These are phyloP conservation scores for Argentina silus DNA, from an alignment of 2,797 vertebrate species.

Conservation along the genomic window DNA sequence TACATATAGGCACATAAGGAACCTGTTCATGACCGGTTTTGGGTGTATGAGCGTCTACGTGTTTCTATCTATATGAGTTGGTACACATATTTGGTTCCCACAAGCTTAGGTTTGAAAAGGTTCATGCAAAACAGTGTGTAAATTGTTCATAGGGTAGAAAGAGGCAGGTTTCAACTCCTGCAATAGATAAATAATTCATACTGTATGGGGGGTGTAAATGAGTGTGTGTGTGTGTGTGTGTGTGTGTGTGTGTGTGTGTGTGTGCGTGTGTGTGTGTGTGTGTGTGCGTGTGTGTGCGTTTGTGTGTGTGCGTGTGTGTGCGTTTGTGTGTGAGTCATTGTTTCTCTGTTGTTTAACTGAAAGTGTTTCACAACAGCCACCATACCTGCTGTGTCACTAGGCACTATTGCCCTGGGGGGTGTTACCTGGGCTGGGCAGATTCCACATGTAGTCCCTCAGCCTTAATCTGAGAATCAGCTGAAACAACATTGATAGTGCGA, in stretches of 20 bases:
- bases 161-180: constrained; percentile 63
- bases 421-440: constrained; percentile 69
- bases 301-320: background rate
- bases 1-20: background rate
- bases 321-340: too few species aligned
- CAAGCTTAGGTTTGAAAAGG: background rate
- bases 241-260: constrained; percentile 3
- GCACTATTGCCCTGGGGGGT: constrained; percentile 53
- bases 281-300: background rate
- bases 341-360: background rate
- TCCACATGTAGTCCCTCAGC: constrained; percentile 44
- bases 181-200: constrained; percentile 63
- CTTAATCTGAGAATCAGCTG: background rate
- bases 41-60: background rate
- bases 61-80: background rate
- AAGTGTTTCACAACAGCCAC: constrained; percentile 50
- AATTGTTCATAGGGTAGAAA: constrained; percentile 64
- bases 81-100: background rate
- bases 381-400: constrained; percentile 44
- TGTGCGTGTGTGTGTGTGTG: background rate
- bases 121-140: constrained; percentile 34
- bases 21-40: background rate
- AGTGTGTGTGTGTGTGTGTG: background rate
- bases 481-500: constrained; percentile 16
- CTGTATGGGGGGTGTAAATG: background rate